Evolutionary conservation across 2,888 invertebrate genomes (phyloP).

Genomic region (Scaeva pyrastri): DNA sequence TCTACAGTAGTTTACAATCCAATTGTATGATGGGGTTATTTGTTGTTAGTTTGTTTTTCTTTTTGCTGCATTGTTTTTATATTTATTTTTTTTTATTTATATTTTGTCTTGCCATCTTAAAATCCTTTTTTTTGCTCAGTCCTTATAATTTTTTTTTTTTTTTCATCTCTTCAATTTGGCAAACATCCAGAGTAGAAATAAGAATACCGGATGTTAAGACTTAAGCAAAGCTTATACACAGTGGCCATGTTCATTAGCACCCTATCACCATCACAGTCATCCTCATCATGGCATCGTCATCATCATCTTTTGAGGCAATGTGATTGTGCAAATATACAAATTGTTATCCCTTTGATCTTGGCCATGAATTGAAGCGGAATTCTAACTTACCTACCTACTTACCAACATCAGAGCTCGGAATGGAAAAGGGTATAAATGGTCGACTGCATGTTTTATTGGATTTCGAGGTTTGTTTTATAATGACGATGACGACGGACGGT

Average conservation of each 20-base stretch:
- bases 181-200: constrained; percentile 37
- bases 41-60: constrained; percentile 23
- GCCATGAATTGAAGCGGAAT: constrained; percentile 50
- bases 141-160: not conserved
- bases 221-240: constrained; percentile 55
- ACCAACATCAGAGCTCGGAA: not conserved
- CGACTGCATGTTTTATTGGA: constrained; percentile 18
- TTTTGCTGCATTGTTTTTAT: constrained; percentile 26
- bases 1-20: not conserved
- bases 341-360: constrained; percentile 74
- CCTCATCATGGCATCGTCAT: constrained; percentile 56
- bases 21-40: constrained; percentile 2
- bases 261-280: constrained; percentile 66
- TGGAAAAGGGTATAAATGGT: constrained; percentile 13
- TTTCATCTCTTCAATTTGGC: constrained; percentile 44
- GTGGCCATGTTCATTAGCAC: constrained; percentile 75
- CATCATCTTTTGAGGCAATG: constrained; percentile 35
- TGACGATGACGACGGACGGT: not conserved
- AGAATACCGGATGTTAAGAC: constrained; percentile 57
- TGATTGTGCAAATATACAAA: constrained; percentile 53
- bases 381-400: no score
- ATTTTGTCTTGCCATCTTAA: not conserved
- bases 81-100: not conserved
- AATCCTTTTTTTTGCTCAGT: not conserved
- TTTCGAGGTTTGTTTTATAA: constrained; percentile 10